A percentile compares a stretch with the other conserved stretches of the same genome.
Conservation (phyloP, 2,888 invertebrate species). For the Nemoura dubitans region DNA sequence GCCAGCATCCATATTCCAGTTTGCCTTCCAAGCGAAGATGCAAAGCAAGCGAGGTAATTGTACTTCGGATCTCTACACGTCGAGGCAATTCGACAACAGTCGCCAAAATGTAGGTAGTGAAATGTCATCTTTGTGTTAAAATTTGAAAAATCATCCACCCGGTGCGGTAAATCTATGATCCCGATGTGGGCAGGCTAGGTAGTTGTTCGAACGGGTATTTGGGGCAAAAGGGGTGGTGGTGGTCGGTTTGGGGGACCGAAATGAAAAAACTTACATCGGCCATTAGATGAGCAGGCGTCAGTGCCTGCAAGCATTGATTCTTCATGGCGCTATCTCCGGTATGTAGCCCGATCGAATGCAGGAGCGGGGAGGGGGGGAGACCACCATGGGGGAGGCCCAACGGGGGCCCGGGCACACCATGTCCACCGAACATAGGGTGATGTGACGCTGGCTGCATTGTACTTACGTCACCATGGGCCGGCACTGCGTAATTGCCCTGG, state of each 20-base stretch:
- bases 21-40: background rate
- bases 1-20: background rate
- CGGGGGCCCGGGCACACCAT: slow-evolving; percentile 61
- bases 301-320: slow-evolving; percentile 64
- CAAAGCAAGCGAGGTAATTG: too few relatives aligned
- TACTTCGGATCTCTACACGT: too few relatives aligned
- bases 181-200: background rate
- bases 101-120: background rate
- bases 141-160: background rate
- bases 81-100: background rate
- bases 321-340: slow-evolving; percentile 53
- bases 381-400: slow-evolving; percentile 66
- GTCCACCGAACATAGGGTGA: slow-evolving; percentile 63
- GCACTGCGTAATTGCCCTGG: slow-evolving; percentile 94
- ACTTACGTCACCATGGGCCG: slow-evolving; percentile 92
- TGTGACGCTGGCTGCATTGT: slow-evolving; percentile 65
- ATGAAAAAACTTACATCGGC: slow-evolving; percentile 60
- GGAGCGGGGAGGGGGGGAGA: slow-evolving; percentile 67
- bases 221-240: slow-evolving; percentile 32
- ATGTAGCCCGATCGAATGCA: slow-evolving; percentile 55
- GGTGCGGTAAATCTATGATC: background rate
- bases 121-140: slow-evolving; percentile 4
- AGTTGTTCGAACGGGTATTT: slow-evolving; percentile 2
- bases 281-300: slow-evolving; percentile 71
- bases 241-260: slow-evolving; percentile 25